phyloP scores from a whole-genome alignment of 2,888 invertebrate species.

The Aricia artaxerxes region DNA sequence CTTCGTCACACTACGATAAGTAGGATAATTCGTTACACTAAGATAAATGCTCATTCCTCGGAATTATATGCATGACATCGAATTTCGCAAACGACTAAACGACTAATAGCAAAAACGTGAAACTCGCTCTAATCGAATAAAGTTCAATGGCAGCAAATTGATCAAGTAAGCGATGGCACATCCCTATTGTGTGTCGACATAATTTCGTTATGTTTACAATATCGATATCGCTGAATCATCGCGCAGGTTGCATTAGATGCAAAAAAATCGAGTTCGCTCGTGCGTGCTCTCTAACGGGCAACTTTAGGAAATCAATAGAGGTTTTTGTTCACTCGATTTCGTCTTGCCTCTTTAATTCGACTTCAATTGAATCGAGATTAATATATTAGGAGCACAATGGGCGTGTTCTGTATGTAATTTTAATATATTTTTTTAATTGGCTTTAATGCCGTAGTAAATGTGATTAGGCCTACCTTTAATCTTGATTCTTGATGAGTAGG shows the following conservation, averaged over 20 bases:
- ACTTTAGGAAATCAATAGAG: constrained; percentile 65
- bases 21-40: neutral
- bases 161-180: constrained; percentile 58
- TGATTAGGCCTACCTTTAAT: neutral
- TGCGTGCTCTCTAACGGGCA: constrained; percentile 71
- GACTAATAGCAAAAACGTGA: constrained; percentile 48
- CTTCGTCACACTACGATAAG: neutral
- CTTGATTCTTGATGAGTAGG: neutral
- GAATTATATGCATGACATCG: constrained; percentile 14
- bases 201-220: constrained; percentile 71
- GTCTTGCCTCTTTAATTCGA: constrained; percentile 61
- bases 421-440: neutral
- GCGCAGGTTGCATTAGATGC: constrained; percentile 67
- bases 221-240: constrained; percentile 63
- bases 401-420: neutral
- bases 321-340: constrained; percentile 61
- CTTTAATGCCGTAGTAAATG: neutral
- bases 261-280: constrained; percentile 65
- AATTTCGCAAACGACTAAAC: constrained; percentile 44
- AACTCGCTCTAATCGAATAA: constrained; percentile 47
- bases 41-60: neutral
- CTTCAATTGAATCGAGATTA: constrained; percentile 62
- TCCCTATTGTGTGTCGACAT: constrained; percentile 58
- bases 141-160: constrained; percentile 54
- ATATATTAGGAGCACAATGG: constrained; percentile 43